Evolutionary conservation across 1,140 invertebrate species (phyloP).

Genomic region (Cyrtorhinus lividipennis): DNA sequence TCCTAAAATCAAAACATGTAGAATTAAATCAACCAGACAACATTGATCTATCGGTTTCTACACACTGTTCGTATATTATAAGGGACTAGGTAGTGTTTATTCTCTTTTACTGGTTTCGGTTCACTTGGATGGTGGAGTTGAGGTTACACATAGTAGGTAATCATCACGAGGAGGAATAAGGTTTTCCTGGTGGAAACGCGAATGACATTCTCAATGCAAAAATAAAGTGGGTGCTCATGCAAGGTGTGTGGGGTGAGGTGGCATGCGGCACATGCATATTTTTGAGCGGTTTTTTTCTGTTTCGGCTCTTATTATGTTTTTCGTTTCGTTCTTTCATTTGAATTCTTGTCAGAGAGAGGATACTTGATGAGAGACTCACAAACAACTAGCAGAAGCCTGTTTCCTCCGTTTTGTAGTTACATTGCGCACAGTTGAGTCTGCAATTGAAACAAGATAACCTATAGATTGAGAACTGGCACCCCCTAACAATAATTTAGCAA

Average conservation of each 20-base stretch:
- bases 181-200: constrained; percentile 16
- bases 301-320: constrained; percentile 3
- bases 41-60: background rate
- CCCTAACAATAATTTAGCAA: background rate
- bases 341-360: background rate
- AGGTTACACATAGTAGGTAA: no score
- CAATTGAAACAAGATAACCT: constrained; percentile 32
- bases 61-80: background rate
- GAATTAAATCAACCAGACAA: background rate
- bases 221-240: constrained; percentile 15
- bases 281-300: constrained; percentile 6
- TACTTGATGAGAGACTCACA: constrained; percentile 39
- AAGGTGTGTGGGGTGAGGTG: constrained; percentile 9
- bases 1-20: no score
- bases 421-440: constrained; percentile 59
- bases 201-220: constrained; percentile 16
- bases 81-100: no score
- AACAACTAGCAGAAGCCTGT: constrained; percentile 50
- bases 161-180: no score
- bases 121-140: background rate
- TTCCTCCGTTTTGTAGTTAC: constrained; percentile 53
- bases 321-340: no score
- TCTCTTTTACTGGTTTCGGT: no score
- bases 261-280: no score
- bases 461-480: background rate